Evolutionary conservation across 2,113 vertebrate species (phyloP).

Genomic region (Lepus europaeus): DNA sequence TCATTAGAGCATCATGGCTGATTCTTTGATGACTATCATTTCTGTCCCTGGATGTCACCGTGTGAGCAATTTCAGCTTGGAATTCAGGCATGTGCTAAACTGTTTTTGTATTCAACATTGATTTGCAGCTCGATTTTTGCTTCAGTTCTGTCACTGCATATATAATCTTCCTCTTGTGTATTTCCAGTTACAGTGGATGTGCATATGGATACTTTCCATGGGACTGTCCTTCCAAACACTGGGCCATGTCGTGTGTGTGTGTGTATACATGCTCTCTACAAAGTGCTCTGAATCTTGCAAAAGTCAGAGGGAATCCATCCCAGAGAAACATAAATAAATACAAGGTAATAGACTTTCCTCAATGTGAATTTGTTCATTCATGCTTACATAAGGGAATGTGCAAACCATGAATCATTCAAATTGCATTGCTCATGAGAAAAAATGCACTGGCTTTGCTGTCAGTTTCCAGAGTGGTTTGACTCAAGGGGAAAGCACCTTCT

Average conservation of each 20-base stretch:
- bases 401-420: slow-evolving; percentile 71
- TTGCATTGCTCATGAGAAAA: slow-evolving; percentile 72
- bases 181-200: slow-evolving; percentile 36
- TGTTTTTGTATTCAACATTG: slow-evolving; percentile 46
- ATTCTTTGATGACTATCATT: slow-evolving; percentile 33
- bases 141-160: slow-evolving; percentile 65
- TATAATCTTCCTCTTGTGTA: slow-evolving; percentile 66
- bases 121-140: slow-evolving; percentile 67
- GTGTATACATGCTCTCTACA: background rate
- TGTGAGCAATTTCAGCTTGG: slow-evolving; percentile 40
- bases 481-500: slow-evolving; percentile 40
- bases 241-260: background rate
- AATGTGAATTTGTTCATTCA: slow-evolving; percentile 81
- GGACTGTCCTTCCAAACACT: slow-evolving; percentile 50
- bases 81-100: slow-evolving; percentile 44
- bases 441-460: slow-evolving; percentile 56
- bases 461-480: slow-evolving; percentile 53
- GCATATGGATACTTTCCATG: background rate
- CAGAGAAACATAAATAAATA: slow-evolving; percentile 73
- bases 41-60: background rate
- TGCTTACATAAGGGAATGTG: slow-evolving; percentile 75
- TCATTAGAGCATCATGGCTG: background rate
- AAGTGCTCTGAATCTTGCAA: slow-evolving; percentile 63
- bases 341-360: slow-evolving; percentile 73
- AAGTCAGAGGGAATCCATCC: slow-evolving; percentile 72